Base-by-base conservation (phyloP, 2,113 vertebrate genomes). In the Corapipo altera region DNA sequence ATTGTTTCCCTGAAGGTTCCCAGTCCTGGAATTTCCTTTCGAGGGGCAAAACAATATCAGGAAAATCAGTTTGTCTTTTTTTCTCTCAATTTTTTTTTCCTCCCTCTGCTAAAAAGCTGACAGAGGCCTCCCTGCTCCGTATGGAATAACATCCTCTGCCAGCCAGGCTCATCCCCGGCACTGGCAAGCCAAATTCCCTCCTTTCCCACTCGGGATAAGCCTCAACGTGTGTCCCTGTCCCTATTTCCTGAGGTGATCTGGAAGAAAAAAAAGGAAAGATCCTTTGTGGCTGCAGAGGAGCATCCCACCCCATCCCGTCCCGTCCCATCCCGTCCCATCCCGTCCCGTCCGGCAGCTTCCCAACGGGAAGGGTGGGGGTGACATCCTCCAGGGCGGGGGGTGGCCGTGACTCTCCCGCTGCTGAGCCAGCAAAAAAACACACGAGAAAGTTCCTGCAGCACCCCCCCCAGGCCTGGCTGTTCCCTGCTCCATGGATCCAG, bases 1-100 rank as follows among this genome's bases (percentile, higher is more conserved):
- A 95, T 96, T 96, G 95, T 96, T 95, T 71, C 46, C 75, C 75
- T 51, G n/a, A 58, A 61, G 39, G 75, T 82, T 93, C 51, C 48
- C 48, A 64, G 30, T 89, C 12, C 79, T 88, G 65, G 74, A 85
- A 94, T 79, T 93, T 88, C 91, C 85, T 94, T 93, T 76, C 30
- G 80, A 87, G 70, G 61, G 58, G 52, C 54, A 85, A 54, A 96
- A 96, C 86, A 92, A 72, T 93, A 89, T 85, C 74, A 90, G 66
- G 85, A 78, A 91, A 48, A 62, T 71, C 19, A 51, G 23, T 14
- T 74, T 66, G 91, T 78, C 64, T 46, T 77, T 75, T 84, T 55
- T 64, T 73, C 43, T 59, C 26, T 10, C 87, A 80, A 67, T 41
- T 57, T 30, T 7, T 37, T 35, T 37, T 32, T 48, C 33, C 19